Conservation (phyloP, 1,140 invertebrate species). For the Leptinotarsa undecemlineata region DNA sequence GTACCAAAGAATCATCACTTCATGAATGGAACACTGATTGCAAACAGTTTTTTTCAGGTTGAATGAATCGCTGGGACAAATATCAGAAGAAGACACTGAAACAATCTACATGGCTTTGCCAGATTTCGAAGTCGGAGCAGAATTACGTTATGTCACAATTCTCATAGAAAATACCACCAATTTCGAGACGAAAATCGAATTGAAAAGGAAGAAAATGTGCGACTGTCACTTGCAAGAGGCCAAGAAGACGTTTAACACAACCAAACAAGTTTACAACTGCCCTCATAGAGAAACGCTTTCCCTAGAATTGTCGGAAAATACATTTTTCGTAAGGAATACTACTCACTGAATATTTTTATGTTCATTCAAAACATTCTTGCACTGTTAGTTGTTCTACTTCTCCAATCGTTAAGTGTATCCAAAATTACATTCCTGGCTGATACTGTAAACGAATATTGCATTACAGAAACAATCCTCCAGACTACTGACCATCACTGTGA, state of each 20-base stretch:
- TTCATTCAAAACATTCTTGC: no score
- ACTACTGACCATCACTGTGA: constrained; percentile 22
- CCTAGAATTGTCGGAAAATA: constrained; percentile 14
- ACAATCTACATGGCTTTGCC: constrained; percentile 27
- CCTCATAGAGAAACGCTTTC: constrained; percentile 41
- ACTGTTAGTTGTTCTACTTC: no score
- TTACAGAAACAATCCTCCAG: constrained; percentile 11
- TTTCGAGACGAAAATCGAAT: constrained; percentile 29
- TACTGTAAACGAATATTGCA: background rate
- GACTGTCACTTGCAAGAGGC: constrained; percentile 37
- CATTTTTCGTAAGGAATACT: constrained; percentile 7
- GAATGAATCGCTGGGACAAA: background rate
- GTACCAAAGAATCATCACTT: background rate
- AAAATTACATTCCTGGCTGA: no score
- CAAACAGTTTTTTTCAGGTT: background rate
- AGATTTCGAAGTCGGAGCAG: constrained; percentile 28
- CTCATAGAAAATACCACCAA: constrained; percentile 38
- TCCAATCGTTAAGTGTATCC: no score
- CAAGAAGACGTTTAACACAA: constrained; percentile 30
- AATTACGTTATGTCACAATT: constrained; percentile 34
- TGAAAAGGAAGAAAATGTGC: constrained; percentile 44
- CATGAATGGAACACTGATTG: background rate
- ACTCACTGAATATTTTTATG: background rate
- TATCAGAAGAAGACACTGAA: background rate
- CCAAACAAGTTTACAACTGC: constrained; percentile 41